Evolutionary conservation across 2,797 vertebrate species (phyloP), one percentile per base, ranked within the genome.

Genomic region (Taenioides sp.): DNA sequence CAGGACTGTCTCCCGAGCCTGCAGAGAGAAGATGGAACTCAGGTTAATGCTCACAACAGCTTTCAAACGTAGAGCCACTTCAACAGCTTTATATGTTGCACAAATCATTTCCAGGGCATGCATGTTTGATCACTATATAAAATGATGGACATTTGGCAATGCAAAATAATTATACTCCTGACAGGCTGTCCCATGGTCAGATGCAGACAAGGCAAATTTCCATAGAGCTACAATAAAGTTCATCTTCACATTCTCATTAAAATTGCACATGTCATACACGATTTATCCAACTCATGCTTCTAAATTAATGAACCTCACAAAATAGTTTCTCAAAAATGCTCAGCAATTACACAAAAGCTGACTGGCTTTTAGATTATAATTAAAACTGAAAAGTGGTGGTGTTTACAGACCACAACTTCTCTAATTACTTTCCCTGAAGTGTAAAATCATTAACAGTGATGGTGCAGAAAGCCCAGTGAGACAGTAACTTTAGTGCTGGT

Each of bases 1-100:
- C 94, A 96, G 95, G 95, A 95, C 95, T 93, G 89, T 72, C 75
- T 95, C 95, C 92, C 94, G 91, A 94, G 95, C 94, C 96, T 97
- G 91, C 73, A 74, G 62, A 84, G 77, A 92, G 20, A 76, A 83
- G 70, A 91, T 87, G 0, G 22, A 23, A 5, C 10, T 59, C 92
- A 63, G 93, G 80, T 91, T 90, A 92, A 70, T 66, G 75, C 75
- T 79, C 17, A 14, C 25, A 59, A 28, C 14, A 58, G 11, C 50
- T 54, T 18, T 25, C 55, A 58, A 58, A 25, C 12, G 1, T 12
- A 25, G 4, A 57, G 22, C 25, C 54, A 23, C 22, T 23, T n/a
- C 1, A 3, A 11, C 17, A 18, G 17, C 0, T 18, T 52, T 52
- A 52, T 23, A 57, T 12, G 43, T 17, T 47, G 11, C 22, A 57